Evolutionary conservation across 1,140 invertebrate genomes (phyloP).

Genomic region (Atta cephalotes): DNA sequence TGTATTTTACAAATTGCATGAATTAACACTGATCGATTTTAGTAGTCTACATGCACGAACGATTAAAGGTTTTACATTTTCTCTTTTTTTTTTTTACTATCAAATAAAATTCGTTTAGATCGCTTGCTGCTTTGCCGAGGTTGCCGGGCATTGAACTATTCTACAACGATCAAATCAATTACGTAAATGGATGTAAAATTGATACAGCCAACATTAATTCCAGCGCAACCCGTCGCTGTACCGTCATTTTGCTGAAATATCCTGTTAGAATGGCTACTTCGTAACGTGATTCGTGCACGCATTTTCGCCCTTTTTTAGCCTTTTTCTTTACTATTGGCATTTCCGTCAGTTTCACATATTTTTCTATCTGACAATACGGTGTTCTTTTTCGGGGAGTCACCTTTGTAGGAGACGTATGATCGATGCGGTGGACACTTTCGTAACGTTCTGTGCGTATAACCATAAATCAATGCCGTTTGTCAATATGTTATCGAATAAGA

Average conservation of each 20-base stretch:
- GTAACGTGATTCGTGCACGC: constrained; percentile 43
- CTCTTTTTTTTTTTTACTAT: background rate
- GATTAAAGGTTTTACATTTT: constrained; percentile 22
- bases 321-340: constrained; percentile 4
- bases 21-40: constrained; percentile 8
- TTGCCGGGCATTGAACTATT: constrained; percentile 20
- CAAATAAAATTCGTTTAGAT: constrained; percentile 45
- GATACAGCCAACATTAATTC: constrained; percentile 57
- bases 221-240: background rate
- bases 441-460: constrained; percentile 26
- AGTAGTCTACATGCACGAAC: background rate
- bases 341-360: constrained; percentile 49
- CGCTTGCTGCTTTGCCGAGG: constrained; percentile 6
- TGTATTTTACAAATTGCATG: constrained; percentile 17
- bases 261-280: constrained; percentile 51
- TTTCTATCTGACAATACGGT: constrained; percentile 31
- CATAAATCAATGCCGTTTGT: constrained; percentile 32
- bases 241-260: constrained; percentile 48
- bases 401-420: constrained; percentile 40
- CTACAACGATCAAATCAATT: constrained; percentile 38
- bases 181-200: constrained; percentile 57
- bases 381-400: constrained; percentile 3
- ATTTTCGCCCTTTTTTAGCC: constrained; percentile 49
- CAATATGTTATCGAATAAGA: constrained; percentile 51
- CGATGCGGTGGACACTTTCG: constrained; percentile 42